These are phyloP conservation scores for Augochlorella aurata DNA, from an alignment of 2,888 invertebrate genomes.

Conservation along the genomic window DNA sequence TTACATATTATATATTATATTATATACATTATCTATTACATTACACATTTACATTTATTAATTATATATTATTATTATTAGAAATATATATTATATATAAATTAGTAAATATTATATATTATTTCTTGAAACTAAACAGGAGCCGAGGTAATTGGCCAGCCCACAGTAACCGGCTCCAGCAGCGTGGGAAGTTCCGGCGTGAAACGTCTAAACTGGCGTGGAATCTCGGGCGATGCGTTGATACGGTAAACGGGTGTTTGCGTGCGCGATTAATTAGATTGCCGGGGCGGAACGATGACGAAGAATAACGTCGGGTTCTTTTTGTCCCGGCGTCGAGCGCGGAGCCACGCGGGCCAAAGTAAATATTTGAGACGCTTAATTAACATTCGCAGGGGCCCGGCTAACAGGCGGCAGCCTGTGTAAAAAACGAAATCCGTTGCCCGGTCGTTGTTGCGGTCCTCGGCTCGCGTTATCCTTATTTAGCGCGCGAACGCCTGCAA, in stretches of 20 bases:
- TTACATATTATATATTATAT: too few species aligned
- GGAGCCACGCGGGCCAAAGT: background rate
- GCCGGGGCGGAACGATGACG: background rate
- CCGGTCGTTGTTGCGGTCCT: background rate
- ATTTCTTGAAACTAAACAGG: too few species aligned
- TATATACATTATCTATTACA: too few species aligned
- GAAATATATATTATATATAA: too few species aligned
- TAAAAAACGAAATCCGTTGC: constrained; percentile 12
- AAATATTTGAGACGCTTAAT: constrained; percentile 50
- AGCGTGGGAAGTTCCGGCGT: background rate
- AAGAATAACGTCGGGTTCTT: background rate
- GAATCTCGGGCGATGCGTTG: background rate
- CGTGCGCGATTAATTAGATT: constrained; percentile 24
- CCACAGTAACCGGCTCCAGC: too few species aligned
- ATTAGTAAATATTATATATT: too few species aligned
- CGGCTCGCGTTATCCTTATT: constrained; percentile 39
- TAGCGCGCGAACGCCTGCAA: constrained; percentile 10
- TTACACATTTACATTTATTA: too few species aligned
- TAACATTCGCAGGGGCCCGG: constrained; percentile 33
- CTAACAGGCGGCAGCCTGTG: too few species aligned
- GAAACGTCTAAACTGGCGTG: background rate
- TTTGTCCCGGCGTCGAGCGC: background rate
- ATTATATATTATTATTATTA: too few species aligned
- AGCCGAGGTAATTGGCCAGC: too few species aligned
- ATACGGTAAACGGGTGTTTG: constrained; percentile 1